Evolutionary conservation across 2,888 invertebrate genomes (phyloP), one percentile per base, ranked within the genome.

Genomic region (Drosophila aldrichi): DNA sequence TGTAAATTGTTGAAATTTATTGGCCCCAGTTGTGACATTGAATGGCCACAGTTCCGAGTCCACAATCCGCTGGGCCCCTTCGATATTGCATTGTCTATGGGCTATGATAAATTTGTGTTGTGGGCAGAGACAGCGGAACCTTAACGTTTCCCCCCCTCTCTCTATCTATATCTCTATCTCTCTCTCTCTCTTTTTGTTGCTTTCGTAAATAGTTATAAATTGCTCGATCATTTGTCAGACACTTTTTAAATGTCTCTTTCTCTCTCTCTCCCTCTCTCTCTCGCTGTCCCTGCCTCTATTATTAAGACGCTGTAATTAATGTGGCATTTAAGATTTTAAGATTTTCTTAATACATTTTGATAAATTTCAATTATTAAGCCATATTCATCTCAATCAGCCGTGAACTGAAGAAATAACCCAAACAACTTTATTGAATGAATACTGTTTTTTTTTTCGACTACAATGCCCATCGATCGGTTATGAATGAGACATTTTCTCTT

Each of bases 1-100:
- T 90, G 90, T 88, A 91, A 91, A 90, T 91, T 90, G 90, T 86
- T 80, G 82, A 71, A 88, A 90, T 91, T 91, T 86, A 91, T 91
- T 83, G 70, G 70, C 18, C 58, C 40, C 74, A 63, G 64, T 72
- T 77, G 74, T 77, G 82, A 76, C 83, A 86, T 68, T 77, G 68
- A 55, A 77, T 67, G 58, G 70, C 71, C 61, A 36, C 51, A 62
- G 46, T 29, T 29, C 41, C 40, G 29, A 16, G n/a, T 40, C 54
- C 32, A 57, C 56, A 48, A 43, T 38, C 40, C 22, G 3, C 34
- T 34, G 32, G 32, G 41, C n/a, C 46, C 59, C 63, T 56, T 57
- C 49, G 36, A 48, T 44, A 48, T 44, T 48, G 44, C 65, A 69
- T 81, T 81, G 81, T 78, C 81, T 81, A 79, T 67, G 34, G 66